A percentile compares a stretch with the other conserved stretches of the same genome.
Evolutionary conservation across 2,797 vertebrate genomes (phyloP).

Genomic region (Syndactyla subalaris): DNA sequence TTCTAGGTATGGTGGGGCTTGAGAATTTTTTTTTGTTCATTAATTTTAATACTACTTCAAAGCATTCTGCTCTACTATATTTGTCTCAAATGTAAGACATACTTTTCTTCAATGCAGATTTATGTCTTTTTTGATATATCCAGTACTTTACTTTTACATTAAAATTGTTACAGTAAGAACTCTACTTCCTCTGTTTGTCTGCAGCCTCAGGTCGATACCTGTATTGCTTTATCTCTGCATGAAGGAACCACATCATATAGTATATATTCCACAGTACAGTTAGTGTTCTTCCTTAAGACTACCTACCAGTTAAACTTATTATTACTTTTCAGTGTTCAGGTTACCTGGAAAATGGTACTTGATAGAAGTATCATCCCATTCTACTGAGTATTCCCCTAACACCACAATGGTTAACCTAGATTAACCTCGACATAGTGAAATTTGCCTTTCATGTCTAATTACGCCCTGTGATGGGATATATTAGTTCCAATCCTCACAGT

Average conservation of each 20-base stretch:
- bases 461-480: not conserved
- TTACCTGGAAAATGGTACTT: not conserved
- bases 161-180: not conserved
- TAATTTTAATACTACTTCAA: not conserved
- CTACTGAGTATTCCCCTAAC: not conserved
- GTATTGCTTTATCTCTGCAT: not conserved
- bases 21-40: not conserved
- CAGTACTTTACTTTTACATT: not conserved
- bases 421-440: slow-evolving; percentile 9
- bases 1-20: not conserved
- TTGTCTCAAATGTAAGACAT: not conserved
- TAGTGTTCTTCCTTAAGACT: not conserved
- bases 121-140: not conserved
- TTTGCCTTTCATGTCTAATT: slow-evolving; percentile 53
- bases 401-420: slow-evolving; percentile 7
- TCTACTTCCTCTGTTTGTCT: not conserved
- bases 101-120: not conserved
- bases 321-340: not conserved
- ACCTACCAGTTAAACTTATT: not conserved
- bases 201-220: not conserved
- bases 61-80: not conserved
- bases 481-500: not conserved
- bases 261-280: not conserved
- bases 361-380: not conserved
- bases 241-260: not conserved